Evolutionary conservation across 2,888 invertebrate species (phyloP), one percentile per base, ranked within the genome.

Genomic region (Leptinotarsa haldemani): DNA sequence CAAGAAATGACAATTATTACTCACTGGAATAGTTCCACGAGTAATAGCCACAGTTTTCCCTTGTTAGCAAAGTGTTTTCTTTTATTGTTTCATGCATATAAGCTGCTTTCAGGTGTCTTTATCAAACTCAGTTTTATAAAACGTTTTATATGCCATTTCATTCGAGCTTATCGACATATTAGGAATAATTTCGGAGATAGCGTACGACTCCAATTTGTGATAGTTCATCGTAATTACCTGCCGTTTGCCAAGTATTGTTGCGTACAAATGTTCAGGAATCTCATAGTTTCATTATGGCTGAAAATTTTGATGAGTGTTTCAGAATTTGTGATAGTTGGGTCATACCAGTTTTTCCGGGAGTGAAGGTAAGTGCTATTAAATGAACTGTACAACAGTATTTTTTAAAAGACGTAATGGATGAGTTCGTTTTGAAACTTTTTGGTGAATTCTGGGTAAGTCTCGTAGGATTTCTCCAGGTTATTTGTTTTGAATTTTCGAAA

Each of bases 271-370:
- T 50, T 16, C n/a, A n/a, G 50, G n/a, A 50, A 50, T 4, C 61
- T 40, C 2, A n/a, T 30, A 40, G n/a, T 56, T 61, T n/a, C 30
- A 30, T 2, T 61, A 61, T 61, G 61, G 40, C 16, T 30, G 30
- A 40, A 30, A 12, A 40, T n/a, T 25, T 30, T 20, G 67, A 12
- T 25, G 67, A 68, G 40, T 68, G 68, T 47, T 18, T 68, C 16
- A 40, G n/a, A 40, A 46, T 53, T 40, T 30, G 56, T 47, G 68
- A 68, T 20, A 47, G 20, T 68, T 68, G 68, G 56, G 46, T 56
- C 0, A 18, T 68, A 16, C 46, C 68, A 20, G 56, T 68, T 56
- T 68, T 68, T 46, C 68, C 68, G 46, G 68, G 68, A 68, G 40
- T 68, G 20, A 22, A 68, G 68, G 68, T 68, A 58, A 15, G 61